Conservation (phyloP, 2,113 vertebrate species). For the Misgurnus mizolepis region DNA sequence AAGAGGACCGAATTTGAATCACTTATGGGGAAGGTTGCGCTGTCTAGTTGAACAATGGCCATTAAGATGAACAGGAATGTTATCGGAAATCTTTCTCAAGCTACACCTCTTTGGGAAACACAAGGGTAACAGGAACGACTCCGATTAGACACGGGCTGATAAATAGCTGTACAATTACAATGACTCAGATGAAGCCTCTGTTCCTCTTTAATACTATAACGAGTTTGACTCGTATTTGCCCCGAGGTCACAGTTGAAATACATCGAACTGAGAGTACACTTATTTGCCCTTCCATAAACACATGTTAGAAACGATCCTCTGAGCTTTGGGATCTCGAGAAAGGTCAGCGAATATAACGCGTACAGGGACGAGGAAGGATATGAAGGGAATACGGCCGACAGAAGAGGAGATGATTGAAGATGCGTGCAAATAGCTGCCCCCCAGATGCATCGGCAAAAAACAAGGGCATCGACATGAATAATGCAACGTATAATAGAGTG, state of each 20-base stretch:
- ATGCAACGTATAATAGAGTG: constrained; percentile 33
- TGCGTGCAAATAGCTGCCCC: constrained; percentile 12
- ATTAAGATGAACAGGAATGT: too few species aligned
- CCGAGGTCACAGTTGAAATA: constrained; percentile 4
- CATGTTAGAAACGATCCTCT: constrained; percentile 32
- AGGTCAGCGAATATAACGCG: constrained; percentile 7
- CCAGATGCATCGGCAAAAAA: background rate
- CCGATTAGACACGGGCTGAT: background rate
- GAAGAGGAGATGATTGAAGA: constrained; percentile 11
- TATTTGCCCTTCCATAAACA: constrained; percentile 41
- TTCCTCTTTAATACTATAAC: constrained; percentile 53
- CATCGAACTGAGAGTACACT: constrained; percentile 18
- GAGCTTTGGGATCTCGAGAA: constrained; percentile 13
- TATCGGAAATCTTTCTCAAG: too few species aligned
- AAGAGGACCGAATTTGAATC: too few species aligned
- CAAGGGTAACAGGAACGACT: background rate
- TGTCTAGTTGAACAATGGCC: too few species aligned
- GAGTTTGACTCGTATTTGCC: background rate
- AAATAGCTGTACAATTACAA: background rate
- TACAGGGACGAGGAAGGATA: background rate
- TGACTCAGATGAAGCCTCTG: constrained; percentile 4
- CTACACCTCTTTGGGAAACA: background rate
- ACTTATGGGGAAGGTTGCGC: too few species aligned
- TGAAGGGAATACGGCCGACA: background rate
- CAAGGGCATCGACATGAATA: constrained; percentile 38